Percentiles rank a stretch among this genome's conserved stretches.
phyloP scores from a whole-genome alignment of 2,888 invertebrate species.

The Drosophila aldrichi region DNA sequence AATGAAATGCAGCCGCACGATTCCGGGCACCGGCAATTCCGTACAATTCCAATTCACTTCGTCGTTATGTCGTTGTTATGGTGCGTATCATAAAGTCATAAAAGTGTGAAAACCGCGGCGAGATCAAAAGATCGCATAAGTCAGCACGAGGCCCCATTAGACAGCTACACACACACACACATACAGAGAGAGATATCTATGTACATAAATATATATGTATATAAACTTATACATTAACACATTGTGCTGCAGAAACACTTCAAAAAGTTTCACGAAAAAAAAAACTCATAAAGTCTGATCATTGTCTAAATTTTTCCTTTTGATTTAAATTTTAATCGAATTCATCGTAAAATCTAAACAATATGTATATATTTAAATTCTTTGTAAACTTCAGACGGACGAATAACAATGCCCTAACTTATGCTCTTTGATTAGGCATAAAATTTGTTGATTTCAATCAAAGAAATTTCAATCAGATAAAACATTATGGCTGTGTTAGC shows the following conservation, averaged over 20 bases:
- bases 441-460: constrained; percentile 8
- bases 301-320: constrained; percentile 7
- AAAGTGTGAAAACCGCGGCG: constrained; percentile 73
- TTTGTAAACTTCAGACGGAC: background rate
- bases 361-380: constrained; percentile 8
- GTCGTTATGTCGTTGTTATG: constrained; percentile 62
- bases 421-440: background rate
- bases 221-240: background rate
- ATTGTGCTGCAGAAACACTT: constrained; percentile 1
- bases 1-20: constrained; percentile 44
- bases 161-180: background rate
- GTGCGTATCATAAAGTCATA: constrained; percentile 74
- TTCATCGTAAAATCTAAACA: constrained; percentile 5
- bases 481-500: background rate
- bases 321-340: constrained; percentile 17
- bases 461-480: constrained; percentile 8
- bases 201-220: too few species aligned
- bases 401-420: background rate
- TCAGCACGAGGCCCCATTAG: constrained; percentile 12
- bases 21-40: constrained; percentile 22
- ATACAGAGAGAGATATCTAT: too few species aligned
- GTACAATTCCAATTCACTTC: constrained; percentile 24
- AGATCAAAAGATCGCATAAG: constrained; percentile 62
- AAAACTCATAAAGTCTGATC: constrained; percentile 6
- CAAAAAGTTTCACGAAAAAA: constrained; percentile 6